Evolutionary conservation across 1,140 invertebrate species (phyloP).

Genomic region (Procambarus clarkii): DNA sequence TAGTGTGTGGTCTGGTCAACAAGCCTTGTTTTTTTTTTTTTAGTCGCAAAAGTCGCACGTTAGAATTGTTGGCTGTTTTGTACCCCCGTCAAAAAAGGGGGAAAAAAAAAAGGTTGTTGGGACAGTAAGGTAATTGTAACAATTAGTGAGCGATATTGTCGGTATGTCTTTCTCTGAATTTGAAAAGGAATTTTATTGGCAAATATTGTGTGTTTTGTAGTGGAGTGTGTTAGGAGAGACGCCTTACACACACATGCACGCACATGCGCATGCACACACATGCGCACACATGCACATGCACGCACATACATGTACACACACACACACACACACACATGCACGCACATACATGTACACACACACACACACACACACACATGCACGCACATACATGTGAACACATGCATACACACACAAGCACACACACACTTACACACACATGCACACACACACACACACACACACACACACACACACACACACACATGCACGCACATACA

Average conservation of each 20-base stretch:
- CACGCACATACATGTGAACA: not conserved
- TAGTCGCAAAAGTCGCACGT: too few relatives aligned
- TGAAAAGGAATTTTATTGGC: too few relatives aligned
- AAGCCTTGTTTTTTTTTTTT: too few relatives aligned
- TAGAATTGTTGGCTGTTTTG: too few relatives aligned
- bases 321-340: not conserved
- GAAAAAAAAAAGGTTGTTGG: too few relatives aligned
- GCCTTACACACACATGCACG: not conserved
- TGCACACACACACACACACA: not conserved
- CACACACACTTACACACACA: not conserved
- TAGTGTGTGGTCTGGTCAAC: too few relatives aligned
- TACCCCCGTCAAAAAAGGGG: too few relatives aligned
- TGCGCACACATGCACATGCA: not conserved
- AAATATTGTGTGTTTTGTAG: too few relatives aligned
- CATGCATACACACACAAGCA: not conserved
- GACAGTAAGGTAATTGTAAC: too few relatives aligned
- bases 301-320: not conserved
- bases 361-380: not conserved
- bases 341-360: not conserved
- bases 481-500: constrained; percentile 22
- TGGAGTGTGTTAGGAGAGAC: too few relatives aligned
- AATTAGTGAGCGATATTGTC: too few relatives aligned
- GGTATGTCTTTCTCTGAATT: too few relatives aligned
- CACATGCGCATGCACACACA: not conserved
- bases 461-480: constrained; percentile 31